Evolutionary conservation across 2,797 vertebrate genomes (phyloP), one percentile per base, ranked within the genome.

Genomic region (Fringilla coelebs): DNA sequence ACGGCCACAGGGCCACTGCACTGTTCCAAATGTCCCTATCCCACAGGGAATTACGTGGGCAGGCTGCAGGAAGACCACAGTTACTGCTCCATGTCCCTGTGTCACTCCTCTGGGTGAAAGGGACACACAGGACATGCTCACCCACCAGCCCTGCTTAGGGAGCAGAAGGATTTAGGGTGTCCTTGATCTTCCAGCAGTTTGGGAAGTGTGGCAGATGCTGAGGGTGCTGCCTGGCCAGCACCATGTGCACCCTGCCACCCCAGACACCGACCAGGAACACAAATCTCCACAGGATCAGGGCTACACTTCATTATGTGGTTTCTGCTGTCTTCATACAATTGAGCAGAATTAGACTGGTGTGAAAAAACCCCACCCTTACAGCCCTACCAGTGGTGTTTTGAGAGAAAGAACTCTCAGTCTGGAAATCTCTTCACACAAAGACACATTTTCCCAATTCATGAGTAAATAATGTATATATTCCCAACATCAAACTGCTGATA

Each of bases 1-100:
- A 46, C 0, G 7, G 46, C 1, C 45, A 58, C 65, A 41, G 3
- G 4, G 46, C 24, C 62, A 13, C 36, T 31, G 65, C 18, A 5
- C 20, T 11, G 24, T 1, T 60, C 19, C 13, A 71, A 11, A 17
- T 21, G 6, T 60, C 6, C 51, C 17, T 18, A 41, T 21, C 45
- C 22, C 17, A 20, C 15, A 34, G 86, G 68, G 75, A 65, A 3
- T 38, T 24, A 43, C 70, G 25, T 1, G 51, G 60, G 36, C 70
- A 81, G 51, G 11, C 32, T 36, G 7, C 1, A 24, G 46, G 16
- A 63, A 9, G 20, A 28, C 4, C 2, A 4, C 38, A 28, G 13
- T 20, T 18, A 21, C 4, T 66, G 51, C 51, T 65, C 24, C 63
- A 3, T 8, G 43, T 9, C 32, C 63, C 51, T 13, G n/a, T 3